Evolutionary conservation across 2,888 invertebrate genomes (phyloP).

Genomic region (Mythimna loreyi): DNA sequence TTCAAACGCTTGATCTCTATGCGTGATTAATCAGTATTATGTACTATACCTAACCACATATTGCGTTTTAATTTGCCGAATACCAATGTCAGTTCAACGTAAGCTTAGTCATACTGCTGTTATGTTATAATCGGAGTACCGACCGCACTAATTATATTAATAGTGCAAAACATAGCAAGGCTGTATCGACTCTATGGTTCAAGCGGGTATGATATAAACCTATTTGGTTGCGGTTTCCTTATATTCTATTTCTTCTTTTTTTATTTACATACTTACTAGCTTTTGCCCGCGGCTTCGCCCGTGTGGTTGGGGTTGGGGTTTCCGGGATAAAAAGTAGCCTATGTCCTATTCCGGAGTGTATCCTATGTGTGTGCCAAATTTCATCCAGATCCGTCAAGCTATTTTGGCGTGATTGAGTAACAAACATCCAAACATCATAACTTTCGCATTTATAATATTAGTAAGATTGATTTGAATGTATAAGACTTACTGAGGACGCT

Average conservation of each 20-base stretch:
- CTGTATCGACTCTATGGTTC: neutral
- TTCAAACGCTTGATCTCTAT: slow-evolving; percentile 11
- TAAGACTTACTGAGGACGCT: no score
- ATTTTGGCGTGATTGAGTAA: no score
- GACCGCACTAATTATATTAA: slow-evolving; percentile 56
- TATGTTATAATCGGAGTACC: slow-evolving; percentile 38
- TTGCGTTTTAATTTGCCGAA: slow-evolving; percentile 17
- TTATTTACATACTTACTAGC: no score
- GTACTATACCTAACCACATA: neutral
- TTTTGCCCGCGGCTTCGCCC: no score
- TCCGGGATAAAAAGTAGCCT: no score
- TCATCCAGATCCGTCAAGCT: no score
- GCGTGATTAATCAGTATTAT: neutral
- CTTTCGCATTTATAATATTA: no score
- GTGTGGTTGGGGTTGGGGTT: no score
- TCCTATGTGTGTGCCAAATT: no score
- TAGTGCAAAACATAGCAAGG: slow-evolving; percentile 44
- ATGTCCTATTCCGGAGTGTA: no score
- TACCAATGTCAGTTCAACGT: slow-evolving; percentile 17
- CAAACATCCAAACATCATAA: no score
- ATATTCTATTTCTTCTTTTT: neutral
- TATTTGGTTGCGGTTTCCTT: neutral
- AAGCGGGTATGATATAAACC: neutral
- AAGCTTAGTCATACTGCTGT: slow-evolving; percentile 43
- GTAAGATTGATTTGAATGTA: no score